Evolutionary conservation across 2,113 vertebrate genomes (phyloP).

Genomic region (Macquaria ambigua): DNA sequence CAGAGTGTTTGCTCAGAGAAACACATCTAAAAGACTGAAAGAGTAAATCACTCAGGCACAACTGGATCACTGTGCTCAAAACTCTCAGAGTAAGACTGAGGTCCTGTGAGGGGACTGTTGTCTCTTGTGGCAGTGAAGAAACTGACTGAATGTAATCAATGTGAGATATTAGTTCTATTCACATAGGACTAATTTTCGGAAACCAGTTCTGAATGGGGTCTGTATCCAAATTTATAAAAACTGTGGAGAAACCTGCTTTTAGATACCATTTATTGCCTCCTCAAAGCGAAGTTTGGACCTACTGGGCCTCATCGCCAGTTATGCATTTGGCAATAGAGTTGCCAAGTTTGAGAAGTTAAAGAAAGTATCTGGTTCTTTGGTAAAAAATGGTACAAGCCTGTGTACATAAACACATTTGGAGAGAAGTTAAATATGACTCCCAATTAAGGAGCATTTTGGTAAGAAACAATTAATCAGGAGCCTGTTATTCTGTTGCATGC

Average conservation of each 20-base stretch:
- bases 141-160: neutral
- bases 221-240: neutral
- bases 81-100: neutral
- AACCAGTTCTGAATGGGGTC: neutral
- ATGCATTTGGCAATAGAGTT: neutral
- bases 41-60: constrained; percentile 27
- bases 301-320: neutral
- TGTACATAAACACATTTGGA: neutral
- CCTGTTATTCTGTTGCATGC: too few species aligned
- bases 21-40: constrained; percentile 23
- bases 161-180: neutral
- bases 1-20: constrained; percentile 30
- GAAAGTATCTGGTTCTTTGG: neutral
- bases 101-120: neutral
- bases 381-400: neutral
- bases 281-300: neutral
- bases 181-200: neutral
- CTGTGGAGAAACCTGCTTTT: neutral
- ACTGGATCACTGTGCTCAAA: constrained; percentile 14
- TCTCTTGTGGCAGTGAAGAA: neutral
- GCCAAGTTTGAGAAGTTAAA: neutral
- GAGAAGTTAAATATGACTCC: neutral
- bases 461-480: neutral
- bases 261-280: neutral
- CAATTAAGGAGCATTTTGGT: neutral